A percentile compares a stretch with the other conserved stretches of the same genome.
These are phyloP conservation scores for Vicugna pacos DNA, from an alignment of 2,113 vertebrate genomes.

Conservation along the genomic window DNA sequence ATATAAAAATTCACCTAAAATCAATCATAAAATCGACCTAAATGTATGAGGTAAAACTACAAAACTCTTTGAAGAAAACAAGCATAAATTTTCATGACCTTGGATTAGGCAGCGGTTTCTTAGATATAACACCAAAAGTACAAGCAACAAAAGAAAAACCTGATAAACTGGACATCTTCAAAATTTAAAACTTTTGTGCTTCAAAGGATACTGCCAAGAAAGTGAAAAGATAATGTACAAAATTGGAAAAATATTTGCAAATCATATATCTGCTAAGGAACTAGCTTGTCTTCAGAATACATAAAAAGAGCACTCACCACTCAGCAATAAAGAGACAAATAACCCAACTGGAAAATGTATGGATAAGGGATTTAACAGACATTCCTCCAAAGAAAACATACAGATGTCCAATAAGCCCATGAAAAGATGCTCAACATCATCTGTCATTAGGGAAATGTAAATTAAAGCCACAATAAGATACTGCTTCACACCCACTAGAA, in stretches of 20 bases:
- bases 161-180: background rate
- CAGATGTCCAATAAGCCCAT: background rate
- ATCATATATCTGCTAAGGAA: background rate
- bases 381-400: background rate
- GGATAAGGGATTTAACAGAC: background rate
- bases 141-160: background rate
- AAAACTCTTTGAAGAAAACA: slow-evolving; percentile 34
- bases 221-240: background rate
- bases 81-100: background rate
- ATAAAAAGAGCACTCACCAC: background rate
- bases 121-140: background rate
- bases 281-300: background rate
- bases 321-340: background rate
- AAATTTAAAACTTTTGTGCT: background rate
- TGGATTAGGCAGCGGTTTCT: background rate
- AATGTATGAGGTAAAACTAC: background rate
- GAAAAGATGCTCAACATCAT: background rate
- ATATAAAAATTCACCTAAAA: slow-evolving; percentile 3
- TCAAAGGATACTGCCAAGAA: background rate
- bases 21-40: background rate
- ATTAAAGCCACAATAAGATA: background rate
- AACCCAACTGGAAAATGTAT: background rate
- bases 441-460: background rate
- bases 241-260: background rate
- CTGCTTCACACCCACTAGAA: background rate